Evolutionary conservation across 2,797 vertebrate species (phyloP), one percentile per base, ranked within the genome.

Genomic region (Syncerus caffer): DNA sequence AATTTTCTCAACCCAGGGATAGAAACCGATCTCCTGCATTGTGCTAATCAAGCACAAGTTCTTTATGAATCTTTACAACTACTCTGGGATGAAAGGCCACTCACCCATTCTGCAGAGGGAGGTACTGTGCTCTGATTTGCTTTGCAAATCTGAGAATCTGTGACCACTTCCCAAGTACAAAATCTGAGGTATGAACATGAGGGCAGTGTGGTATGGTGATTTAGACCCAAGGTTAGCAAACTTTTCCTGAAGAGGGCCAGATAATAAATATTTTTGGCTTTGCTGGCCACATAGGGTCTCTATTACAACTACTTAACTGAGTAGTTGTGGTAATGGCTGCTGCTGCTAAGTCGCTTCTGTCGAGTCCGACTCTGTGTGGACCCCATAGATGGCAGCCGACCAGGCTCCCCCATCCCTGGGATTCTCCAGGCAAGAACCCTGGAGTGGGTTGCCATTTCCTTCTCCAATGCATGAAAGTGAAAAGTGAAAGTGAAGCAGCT

Each of bases 341-440:
- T 31, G 27, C 27, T 60, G 3, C 58, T 60, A 60, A 60, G 27
- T 31, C 6, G 0, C 13, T 60, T 60, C 58, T 31, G 58, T 60
- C 0, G 3, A 60, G 27, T 31, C 13, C 0, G 0, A 60, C 27
- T 60, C 58, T 60, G 27, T 31, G 27, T 10, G 4, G 58, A 60
- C 13, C 13, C 27, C 58, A 60, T 29, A 60, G 58, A 60, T 0
- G 13, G 58, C 13, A 29, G 27, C 58, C 58, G 58, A 15, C 6
- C 27, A 60, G 58, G 58, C 58, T 60, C 13, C 27, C 58, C 27
- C 0, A 1, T 29, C 58, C 27, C 27, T 29, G 58, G 27, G 6
- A 29, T 15, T 60, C 27, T 60, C 27, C 27, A 60, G 58, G 58
- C 58, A 31, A 60, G 27, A 60, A 60, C 58, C 29, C 27, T 60